A percentile compares a stretch with the other conserved stretches of the same genome.
phyloP scores from a whole-genome alignment of 1,140 invertebrate genomes.

The Magallana ariakensis region DNA sequence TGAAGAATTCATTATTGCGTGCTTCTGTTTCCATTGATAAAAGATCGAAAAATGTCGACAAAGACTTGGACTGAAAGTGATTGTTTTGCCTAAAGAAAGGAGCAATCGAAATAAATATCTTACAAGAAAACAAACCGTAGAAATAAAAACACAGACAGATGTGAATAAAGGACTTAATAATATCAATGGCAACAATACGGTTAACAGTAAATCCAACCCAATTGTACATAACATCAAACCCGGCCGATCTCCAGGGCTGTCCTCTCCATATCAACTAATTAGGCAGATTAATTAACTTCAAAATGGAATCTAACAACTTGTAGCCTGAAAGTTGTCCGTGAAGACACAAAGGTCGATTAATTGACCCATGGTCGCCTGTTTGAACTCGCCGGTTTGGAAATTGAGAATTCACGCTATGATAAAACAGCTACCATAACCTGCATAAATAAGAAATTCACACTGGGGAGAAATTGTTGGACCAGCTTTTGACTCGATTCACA shows the following conservation, averaged over 20 bases:
- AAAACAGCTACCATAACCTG: neutral
- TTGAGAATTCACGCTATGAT: neutral
- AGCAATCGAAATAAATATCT: neutral
- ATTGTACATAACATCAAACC: constrained; percentile 2
- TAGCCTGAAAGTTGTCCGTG: neutral
- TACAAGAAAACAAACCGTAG: neutral
- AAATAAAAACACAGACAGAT: constrained; percentile 14
- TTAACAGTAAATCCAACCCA: constrained; percentile 1
- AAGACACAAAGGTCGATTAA: constrained; percentile 7
- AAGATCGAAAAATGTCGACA: neutral
- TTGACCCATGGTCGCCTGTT: neutral
- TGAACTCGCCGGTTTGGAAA: constrained; percentile 10
- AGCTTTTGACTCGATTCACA: neutral
- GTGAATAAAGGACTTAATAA: neutral
- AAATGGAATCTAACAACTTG: constrained; percentile 29
- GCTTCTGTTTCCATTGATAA: neutral
- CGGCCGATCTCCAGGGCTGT: neutral
- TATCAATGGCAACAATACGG: neutral
- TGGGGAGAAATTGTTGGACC: neutral
- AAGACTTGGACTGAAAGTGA: neutral
- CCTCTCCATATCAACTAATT: constrained; percentile 25
- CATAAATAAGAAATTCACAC: constrained; percentile 8
- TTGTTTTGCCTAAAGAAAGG: neutral
- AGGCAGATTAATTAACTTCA: constrained; percentile 19
- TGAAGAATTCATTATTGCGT: too few species aligned